Evolutionary conservation across 2,888 invertebrate genomes (phyloP), one percentile per base, ranked within the genome.

Genomic region (Ophion costatus): DNA sequence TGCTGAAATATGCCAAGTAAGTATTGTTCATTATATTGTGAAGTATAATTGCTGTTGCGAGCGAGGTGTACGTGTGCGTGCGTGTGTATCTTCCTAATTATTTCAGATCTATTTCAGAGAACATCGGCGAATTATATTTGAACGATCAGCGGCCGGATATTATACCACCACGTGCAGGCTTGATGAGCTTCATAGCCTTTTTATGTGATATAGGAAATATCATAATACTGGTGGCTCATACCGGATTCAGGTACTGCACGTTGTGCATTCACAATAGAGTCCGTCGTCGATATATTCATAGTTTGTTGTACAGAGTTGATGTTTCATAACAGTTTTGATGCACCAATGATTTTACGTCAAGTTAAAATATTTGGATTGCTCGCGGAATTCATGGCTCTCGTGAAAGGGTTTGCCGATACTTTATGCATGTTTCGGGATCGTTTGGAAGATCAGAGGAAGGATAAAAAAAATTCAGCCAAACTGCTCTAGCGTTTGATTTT

Each of bases 311-410:
- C 56, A 66, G n/a, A 66, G n/a, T 33, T 38, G 38, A 67, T 61
- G 6, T 76, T 59, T 81, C 33, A n/a, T 38, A 10, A 66, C 42
- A 84, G 84, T 59, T 85, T 85, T 45, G 82, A 85, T 79, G 82
- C 59, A 51, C 79, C 85, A 11, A 24, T 78, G 67, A 59, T 85
- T 22, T 24, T 82, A 61, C 67, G 69, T 7, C 61, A 75, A 14
- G 38, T 77, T 45, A 14, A 42, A 24, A 29, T 76, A 22, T n/a
- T 84, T 38, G 80, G 77, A 2, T 24, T 67, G 6, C 66, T 84
- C 4, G 24, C 20, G 24, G 73, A 80, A 77, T 84, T 84, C 61
- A 64, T 38, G 73, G 29, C 33, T 38, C 57, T 74, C 33, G 81
- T 81, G 9, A 66, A 78, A 66, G 69, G 78, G 20, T 82, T 78